Percentiles rank a stretch among this genome's conserved stretches.
These are phyloP conservation scores for Aleadryas rufinucha DNA, from an alignment of 2,113 vertebrate species.

Conservation along the genomic window DNA sequence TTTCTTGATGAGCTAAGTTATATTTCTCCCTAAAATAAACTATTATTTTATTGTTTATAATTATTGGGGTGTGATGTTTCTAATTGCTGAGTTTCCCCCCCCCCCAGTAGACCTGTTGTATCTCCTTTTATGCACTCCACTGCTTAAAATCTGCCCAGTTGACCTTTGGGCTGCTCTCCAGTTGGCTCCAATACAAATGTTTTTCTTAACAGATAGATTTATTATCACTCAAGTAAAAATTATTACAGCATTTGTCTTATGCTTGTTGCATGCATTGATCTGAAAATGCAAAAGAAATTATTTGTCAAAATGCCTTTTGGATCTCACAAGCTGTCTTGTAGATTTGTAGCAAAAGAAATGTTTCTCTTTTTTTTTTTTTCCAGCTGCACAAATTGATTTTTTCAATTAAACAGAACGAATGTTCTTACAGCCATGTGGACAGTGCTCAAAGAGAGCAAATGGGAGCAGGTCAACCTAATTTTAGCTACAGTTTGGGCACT, in stretches of 20 bases:
- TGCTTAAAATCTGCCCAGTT: neutral
- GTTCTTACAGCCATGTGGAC: neutral
- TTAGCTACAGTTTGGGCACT: neutral
- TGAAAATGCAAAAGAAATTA: neutral
- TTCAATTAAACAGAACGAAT: neutral
- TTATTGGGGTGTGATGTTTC: neutral
- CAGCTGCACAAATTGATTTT: neutral
- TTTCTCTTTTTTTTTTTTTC: neutral
- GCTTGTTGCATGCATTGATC: neutral
- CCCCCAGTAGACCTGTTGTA: neutral
- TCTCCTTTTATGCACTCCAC: neutral
- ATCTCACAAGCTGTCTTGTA: neutral
- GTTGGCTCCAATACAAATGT: neutral
- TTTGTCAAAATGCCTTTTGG: neutral
- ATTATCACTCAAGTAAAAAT: slow-evolving; percentile 13
- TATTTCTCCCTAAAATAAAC: neutral
- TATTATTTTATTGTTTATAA: neutral
- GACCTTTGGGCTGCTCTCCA: slow-evolving; percentile 17
- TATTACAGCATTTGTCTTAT: neutral
- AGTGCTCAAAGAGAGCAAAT: neutral
- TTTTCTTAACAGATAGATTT: slow-evolving; percentile 33
- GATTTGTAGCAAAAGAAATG: neutral
- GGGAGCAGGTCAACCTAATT: neutral
- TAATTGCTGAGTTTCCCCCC: neutral
- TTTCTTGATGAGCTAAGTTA: neutral